A percentile compares a stretch with the other conserved stretches of the same genome.
phyloP scores from a whole-genome alignment of 2,113 vertebrate species.

The Xiphophorus hellerii region DNA sequence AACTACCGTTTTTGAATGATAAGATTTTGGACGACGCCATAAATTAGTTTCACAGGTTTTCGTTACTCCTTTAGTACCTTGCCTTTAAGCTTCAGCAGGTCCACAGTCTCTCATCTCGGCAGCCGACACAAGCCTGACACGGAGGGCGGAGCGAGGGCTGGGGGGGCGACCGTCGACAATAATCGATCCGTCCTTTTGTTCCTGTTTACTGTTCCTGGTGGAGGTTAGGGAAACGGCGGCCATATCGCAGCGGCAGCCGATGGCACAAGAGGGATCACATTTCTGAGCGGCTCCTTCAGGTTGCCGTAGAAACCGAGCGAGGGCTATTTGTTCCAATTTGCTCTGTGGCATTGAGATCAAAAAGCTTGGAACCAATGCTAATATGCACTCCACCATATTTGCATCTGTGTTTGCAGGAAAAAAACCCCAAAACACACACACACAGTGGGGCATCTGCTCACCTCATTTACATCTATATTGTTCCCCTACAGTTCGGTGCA shows the following conservation, averaged over 20 bases:
- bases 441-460: conserved; percentile 14
- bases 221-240: conserved; percentile 30
- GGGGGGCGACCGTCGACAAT: not conserved
- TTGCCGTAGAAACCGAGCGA: conserved; percentile 76
- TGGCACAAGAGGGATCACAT: conserved; percentile 37
- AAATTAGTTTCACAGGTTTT: too few relatives aligned
- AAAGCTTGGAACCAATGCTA: conserved; percentile 38
- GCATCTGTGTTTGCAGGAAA: conserved; percentile 40
- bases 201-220: not conserved
- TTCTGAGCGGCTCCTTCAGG: conserved; percentile 54
- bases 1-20: too few relatives aligned
- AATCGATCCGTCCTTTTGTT: not conserved
- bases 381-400: conserved; percentile 53
- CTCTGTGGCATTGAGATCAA: conserved; percentile 59
- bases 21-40: too few relatives aligned
- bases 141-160: not conserved
- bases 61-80: not conserved
- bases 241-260: conserved; percentile 24
- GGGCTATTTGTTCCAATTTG: conserved; percentile 75
- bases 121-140: not conserved
- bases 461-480: conserved; percentile 33
- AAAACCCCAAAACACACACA: not conserved
- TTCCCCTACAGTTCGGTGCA: conserved; percentile 24
- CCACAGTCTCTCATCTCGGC: not conserved
- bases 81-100: too few relatives aligned